Conservation (phyloP, 2,113 vertebrate species). For the Gavialis gangeticus region DNA sequence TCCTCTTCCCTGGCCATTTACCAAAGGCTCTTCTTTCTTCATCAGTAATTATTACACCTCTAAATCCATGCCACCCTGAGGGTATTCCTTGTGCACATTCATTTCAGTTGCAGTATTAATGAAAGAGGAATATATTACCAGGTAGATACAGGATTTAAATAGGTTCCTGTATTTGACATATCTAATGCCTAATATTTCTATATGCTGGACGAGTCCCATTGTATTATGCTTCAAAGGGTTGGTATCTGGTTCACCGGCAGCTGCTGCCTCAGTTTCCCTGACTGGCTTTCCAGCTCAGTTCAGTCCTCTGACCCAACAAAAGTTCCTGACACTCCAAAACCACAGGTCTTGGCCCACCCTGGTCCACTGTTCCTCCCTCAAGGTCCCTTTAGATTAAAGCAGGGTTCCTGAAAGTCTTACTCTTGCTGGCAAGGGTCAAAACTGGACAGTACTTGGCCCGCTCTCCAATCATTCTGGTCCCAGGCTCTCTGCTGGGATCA, state of each 20-base stretch:
- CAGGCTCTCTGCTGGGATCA: neutral
- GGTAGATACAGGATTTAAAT: neutral
- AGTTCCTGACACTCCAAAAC: neutral
- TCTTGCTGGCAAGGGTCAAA: rapidly evolving
- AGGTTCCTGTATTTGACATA: neutral
- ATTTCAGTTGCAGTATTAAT: neutral
- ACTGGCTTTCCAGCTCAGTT: neutral
- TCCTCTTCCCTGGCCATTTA: neutral
- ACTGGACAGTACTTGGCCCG: neutral
- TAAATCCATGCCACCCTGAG: neutral
- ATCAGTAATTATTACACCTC: neutral
- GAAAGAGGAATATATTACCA: neutral
- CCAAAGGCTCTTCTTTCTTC: neutral
- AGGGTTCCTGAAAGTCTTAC: neutral
- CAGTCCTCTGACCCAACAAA: too few species aligned
- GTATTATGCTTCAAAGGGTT: neutral
- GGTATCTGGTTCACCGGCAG: neutral
- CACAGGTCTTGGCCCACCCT: neutral
- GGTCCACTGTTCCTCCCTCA: neutral
- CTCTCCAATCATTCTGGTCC: neutral
- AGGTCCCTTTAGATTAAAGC: neutral
- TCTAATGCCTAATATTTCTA: neutral
- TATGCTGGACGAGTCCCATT: neutral
- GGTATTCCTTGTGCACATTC: neutral
- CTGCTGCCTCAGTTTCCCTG: neutral